Evolutionary conservation across 2,888 invertebrate species (phyloP).

Genomic region (Achlya flavicornis): DNA sequence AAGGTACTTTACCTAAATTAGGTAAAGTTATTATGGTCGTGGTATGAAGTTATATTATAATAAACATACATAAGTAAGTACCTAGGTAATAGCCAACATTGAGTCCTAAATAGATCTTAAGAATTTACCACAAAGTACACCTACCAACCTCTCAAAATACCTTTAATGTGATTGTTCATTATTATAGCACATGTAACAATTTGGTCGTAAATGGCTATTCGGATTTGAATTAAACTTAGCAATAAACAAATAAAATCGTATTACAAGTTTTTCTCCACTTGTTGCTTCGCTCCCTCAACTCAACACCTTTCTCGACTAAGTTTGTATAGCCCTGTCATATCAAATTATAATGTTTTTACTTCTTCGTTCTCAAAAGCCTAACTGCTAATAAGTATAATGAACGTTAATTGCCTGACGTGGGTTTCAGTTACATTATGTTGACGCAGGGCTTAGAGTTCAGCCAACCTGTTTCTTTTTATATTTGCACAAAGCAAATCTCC

Average conservation of each 20-base stretch:
- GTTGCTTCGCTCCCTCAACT: neutral
- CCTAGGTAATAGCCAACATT: no score
- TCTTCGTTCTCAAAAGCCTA: neutral
- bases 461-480: no score
- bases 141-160: no score
- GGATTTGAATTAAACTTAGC: neutral
- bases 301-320: neutral
- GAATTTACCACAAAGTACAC: no score
- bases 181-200: no score
- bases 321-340: neutral
- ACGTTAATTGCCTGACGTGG: no score
- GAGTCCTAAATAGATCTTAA: no score
- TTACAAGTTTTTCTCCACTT: conserved; percentile 18
- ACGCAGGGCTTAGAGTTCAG: neutral
- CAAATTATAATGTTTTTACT: neutral
- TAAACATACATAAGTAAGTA: no score
- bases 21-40: neutral
- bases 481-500: no score
- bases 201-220: no score
- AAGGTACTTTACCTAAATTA: neutral
- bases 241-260: conserved; percentile 19
- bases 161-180: no score
- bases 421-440: neutral
- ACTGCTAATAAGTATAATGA: no score
- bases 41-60: neutral